A percentile compares a stretch with the other conserved stretches of the same genome.
phyloP scores from a whole-genome alignment of 2,113 vertebrate species.

The Indicator indicator region DNA sequence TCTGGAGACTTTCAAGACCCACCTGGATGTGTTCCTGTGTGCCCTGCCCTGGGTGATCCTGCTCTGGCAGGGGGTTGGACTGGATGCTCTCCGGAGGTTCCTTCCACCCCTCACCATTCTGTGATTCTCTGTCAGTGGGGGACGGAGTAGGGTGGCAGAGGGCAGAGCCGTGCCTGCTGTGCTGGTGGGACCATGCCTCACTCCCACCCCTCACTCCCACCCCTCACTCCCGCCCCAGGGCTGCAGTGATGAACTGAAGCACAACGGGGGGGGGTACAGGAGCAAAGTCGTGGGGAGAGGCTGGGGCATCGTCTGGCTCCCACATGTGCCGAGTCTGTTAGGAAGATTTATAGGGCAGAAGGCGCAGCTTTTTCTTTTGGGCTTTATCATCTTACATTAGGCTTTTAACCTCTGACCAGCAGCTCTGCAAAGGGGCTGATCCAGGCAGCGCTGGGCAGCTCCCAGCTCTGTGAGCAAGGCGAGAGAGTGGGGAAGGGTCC shows the following conservation, averaged over 20 bases:
- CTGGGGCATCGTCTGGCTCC: conserved; percentile 71
- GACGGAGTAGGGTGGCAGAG: rapidly evolving
- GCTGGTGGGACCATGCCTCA: rapidly evolving
- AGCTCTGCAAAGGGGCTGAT: conserved; percentile 57
- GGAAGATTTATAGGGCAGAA: conserved; percentile 77
- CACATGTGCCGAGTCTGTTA: conserved; percentile 74
- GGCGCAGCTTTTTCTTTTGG: conserved; percentile 44
- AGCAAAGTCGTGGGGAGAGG: neutral
- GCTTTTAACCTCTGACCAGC: conserved; percentile 79
- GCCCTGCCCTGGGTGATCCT: too few relatives aligned
- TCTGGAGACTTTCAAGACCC: too few relatives aligned
- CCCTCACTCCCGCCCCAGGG: rapidly evolving
- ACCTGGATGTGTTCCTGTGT: too few relatives aligned
- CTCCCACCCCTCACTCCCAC: too few relatives aligned
- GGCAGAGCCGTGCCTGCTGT: neutral
- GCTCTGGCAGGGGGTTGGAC: too few relatives aligned
- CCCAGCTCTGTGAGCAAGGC: neutral
- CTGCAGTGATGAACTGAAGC: neutral
- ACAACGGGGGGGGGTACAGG: neutral
- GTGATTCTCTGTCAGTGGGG: neutral
- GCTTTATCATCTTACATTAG: conserved; percentile 69
- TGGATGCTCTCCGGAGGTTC: too few relatives aligned
- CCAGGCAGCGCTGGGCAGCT: conserved; percentile 43
- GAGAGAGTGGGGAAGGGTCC: neutral
- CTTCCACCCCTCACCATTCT: too few relatives aligned